phyloP scores from a whole-genome alignment of 2,888 invertebrate species.

The Pediacus dermestoides region DNA sequence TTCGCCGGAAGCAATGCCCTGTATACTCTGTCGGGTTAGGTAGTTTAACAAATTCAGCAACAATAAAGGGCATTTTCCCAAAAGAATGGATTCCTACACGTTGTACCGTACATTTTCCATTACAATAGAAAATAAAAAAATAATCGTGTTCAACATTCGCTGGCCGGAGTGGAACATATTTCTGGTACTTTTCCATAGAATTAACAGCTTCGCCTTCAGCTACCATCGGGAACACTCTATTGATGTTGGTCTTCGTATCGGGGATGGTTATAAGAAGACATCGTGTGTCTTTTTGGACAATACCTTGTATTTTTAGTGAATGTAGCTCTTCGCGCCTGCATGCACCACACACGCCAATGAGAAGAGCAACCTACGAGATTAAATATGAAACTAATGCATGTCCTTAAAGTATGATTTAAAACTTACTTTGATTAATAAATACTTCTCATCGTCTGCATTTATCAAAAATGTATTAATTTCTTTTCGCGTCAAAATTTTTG shows the following conservation, averaged over 20 bases:
- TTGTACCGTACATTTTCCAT: no score
- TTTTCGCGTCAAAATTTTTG: slow-evolving; percentile 10
- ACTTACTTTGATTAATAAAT: slow-evolving; percentile 11
- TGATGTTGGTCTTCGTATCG: slow-evolving; percentile 11
- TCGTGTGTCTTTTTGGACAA: slow-evolving; percentile 8
- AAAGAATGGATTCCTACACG: no score
- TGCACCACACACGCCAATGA: slow-evolving; percentile 8
- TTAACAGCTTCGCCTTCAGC: no score
- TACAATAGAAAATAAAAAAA: no score
- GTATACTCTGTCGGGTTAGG: no score
- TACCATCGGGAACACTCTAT: slow-evolving; percentile 4
- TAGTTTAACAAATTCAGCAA: no score
- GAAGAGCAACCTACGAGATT: slow-evolving; percentile 5
- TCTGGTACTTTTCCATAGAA: no score
- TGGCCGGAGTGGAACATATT: no score
- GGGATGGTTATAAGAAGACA: slow-evolving; percentile 7
- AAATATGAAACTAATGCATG: slow-evolving; percentile 6
- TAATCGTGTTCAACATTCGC: no score
- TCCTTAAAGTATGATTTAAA: slow-evolving; percentile 8
- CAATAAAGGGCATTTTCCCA: no score
- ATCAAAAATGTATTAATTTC: slow-evolving; percentile 11
- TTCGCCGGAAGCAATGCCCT: no score
- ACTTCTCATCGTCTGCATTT: slow-evolving; percentile 7
- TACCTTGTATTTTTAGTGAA: slow-evolving; percentile 9
- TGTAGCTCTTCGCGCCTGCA: slow-evolving; percentile 8